Evolutionary conservation across 2,888 invertebrate species (phyloP), one percentile per base, ranked within the genome.

Genomic region (Xiphydria camelus): DNA sequence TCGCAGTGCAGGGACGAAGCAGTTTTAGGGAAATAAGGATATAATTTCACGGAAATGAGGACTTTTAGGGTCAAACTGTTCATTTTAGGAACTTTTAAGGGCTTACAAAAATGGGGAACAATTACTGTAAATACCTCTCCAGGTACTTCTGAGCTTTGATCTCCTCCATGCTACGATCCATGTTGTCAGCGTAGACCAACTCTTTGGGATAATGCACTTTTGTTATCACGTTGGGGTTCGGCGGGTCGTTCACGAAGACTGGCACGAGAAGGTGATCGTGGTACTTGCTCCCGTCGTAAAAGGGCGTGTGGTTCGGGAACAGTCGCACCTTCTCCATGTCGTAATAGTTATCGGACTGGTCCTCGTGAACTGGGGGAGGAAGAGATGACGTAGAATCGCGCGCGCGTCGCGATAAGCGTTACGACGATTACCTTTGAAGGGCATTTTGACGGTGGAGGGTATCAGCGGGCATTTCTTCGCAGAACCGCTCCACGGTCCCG

Each of bases 161-260:
- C 78, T 91, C 89, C 78, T 91, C 91, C 77, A 89, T 83, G 68
- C 87, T 87, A 74, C 82, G 85, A 78, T 91, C 91, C 53, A 79
- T 80, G 52, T 83, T 82, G 59, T 82, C 81, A 46, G 72, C 70
- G 64, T 85, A 86, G 10, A 85, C 70, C 66, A 74, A 60, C 39
- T 74, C 66, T 68, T 75, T 72, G 62, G 73, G 73, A 61, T 74
- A 70, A 49, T 68, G 66, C 26, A 67, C 54, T 53, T 62, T 64
- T 56, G 61, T 59, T 61, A 70, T 50, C 61, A 64, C 47, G 56
- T 44, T 42, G 52, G 62, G 44, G 62, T 58, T 62, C 49, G 59
- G 57, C 47, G 57, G 56, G 45, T 63, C 71, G 26, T 62, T 59
- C 43, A 69, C 70, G 45, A 61, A 72, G 20, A 66, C 67, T 14